These are phyloP conservation scores for Oryctes rhinoceros DNA, from an alignment of 1,140 invertebrate genomes.

Conservation along the genomic window DNA sequence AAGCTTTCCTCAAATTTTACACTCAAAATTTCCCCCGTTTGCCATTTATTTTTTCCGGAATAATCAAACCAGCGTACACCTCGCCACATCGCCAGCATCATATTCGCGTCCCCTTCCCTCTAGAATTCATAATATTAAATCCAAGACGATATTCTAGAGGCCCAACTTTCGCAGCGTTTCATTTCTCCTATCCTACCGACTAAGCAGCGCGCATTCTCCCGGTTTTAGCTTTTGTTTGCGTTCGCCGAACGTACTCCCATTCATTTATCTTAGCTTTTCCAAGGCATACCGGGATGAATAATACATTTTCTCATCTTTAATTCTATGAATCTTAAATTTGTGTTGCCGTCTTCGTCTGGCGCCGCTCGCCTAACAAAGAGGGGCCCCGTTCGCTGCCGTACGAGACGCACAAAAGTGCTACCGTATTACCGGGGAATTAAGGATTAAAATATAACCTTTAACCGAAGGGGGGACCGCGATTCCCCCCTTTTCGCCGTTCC, in stretches of 20 bases:
- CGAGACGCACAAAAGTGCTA: neutral
- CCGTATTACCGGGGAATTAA: neutral
- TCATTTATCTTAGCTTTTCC: constrained; percentile 57
- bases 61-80: too few relatives aligned
- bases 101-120: too few relatives aligned
- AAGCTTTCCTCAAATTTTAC: too few relatives aligned
- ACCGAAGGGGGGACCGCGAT: neutral
- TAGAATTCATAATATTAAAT: too few relatives aligned
- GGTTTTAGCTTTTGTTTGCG: constrained; percentile 47
- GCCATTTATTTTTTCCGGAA: too few relatives aligned
- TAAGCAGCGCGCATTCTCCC: neutral
- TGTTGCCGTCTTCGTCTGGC: neutral
- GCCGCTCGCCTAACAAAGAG: neutral
- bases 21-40: too few relatives aligned
- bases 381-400: neutral
- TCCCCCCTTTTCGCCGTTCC: neutral
- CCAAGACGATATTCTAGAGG: too few relatives aligned
- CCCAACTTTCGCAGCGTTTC: neutral
- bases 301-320: constrained; percentile 59
- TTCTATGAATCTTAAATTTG: constrained; percentile 60
- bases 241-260: constrained; percentile 33
- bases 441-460: constrained; percentile 3
- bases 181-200: too few relatives aligned
- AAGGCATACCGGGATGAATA: constrained; percentile 56
- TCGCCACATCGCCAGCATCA: too few relatives aligned